Evolutionary conservation across 2,797 vertebrate genomes (phyloP), one percentile per base, ranked within the genome.

Genomic region (Coregonus ussuriensis): DNA sequence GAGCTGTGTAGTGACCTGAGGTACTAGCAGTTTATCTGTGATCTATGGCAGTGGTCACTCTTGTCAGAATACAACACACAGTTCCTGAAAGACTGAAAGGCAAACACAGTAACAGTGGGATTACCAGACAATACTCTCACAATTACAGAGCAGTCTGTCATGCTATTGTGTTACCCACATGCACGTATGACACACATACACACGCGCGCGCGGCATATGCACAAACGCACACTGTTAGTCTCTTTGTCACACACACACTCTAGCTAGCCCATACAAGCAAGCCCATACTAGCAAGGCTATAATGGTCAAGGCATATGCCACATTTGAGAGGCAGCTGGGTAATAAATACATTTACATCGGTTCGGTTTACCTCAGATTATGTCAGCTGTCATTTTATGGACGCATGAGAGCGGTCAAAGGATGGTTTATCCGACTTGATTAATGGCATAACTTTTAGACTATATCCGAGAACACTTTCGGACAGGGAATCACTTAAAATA

Each of bases 401-500:
- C 15, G 29, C 37, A 16, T 9, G 18, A n/a, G 71, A 76, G 63
- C 63, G 73, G 77, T 84, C 74, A 81, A 15, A 77, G 74, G 9
- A 47, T 71, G 68, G 78, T 81, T 74, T 77, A 79, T 76, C 35
- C 41, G 7, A 31, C 37, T n/a, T 81, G 72, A 79, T 80, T 77
- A 52, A 78, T 59, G 77, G 16, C 72, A 67, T 53, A 67, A 79
- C 54, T 6, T 37, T 37, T 37, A 37, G 74, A 80, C 81, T 84
- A 68, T 71, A 85, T 82, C 74, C 71, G 63, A 47, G 51, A 29
- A 79, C 72, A 52, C 66, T 13, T 5, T 66, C 74, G 33, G 70
- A 77, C 9, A 72, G 62, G 33, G 18, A 33, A 71, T 71, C 81
- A 85, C 86, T 88, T 81, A 71, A 88, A 86, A 88, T 85, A 81